phyloP scores from a whole-genome alignment of 2,113 vertebrate species.

The Rostratula benghalensis region DNA sequence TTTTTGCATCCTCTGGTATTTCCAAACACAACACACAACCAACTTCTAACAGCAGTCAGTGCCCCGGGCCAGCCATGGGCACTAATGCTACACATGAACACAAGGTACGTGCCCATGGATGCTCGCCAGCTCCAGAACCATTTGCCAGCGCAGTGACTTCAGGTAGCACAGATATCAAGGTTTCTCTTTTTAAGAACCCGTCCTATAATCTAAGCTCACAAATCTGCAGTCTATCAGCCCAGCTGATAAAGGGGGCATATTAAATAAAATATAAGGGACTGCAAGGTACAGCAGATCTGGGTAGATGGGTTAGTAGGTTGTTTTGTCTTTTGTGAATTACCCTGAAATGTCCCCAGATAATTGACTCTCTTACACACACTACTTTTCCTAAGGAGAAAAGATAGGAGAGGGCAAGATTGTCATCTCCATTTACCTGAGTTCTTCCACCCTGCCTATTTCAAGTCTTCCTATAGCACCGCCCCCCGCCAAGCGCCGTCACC shows the following conservation, averaged over 20 bases:
- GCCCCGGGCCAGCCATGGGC: not conserved
- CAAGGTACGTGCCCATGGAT: fast-evolving
- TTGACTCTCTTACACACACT: not conserved
- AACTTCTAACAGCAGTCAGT: not conserved
- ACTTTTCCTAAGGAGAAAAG: not conserved
- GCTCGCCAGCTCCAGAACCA: fast-evolving
- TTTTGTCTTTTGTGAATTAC: not conserved
- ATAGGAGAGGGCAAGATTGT: not conserved
- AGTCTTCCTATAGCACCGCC: not conserved
- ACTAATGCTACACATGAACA: not conserved
- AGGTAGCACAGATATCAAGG: not conserved
- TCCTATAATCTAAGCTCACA: not conserved
- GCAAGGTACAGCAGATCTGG: not conserved
- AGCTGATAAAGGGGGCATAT: not conserved
- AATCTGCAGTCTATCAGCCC: not conserved
- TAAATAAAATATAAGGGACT: not conserved
- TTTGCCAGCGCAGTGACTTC: not conserved
- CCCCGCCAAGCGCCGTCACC: not conserved
- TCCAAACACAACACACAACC: not conserved
- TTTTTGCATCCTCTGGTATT: not conserved
- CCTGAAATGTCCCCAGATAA: not conserved
- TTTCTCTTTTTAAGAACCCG: not conserved
- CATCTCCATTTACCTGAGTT: not conserved
- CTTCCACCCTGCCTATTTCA: not conserved
- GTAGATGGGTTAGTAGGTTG: not conserved